phyloP scores from a whole-genome alignment of 2,888 invertebrate genomes.

The Ormyrus rosae region DNA sequence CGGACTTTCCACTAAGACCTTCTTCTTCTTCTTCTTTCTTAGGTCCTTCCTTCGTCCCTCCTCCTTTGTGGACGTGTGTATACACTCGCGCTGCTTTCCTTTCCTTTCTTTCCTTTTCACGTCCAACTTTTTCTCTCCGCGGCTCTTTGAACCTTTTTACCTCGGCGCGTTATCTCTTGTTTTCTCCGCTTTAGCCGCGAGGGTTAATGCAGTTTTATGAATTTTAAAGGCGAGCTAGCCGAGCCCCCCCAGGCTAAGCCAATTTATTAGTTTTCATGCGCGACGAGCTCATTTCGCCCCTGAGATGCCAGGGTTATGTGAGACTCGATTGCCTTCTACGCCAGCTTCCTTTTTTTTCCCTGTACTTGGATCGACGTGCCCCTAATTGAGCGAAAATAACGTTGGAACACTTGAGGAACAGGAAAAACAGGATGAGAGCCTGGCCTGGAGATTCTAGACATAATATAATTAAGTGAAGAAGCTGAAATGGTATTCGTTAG shows the following conservation, averaged over 20 bases:
- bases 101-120: slow-evolving; percentile 4
- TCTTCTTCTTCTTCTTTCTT: background rate
- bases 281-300: background rate
- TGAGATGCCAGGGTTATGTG: no score
- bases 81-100: background rate
- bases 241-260: slow-evolving; percentile 19
- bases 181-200: slow-evolving; percentile 11
- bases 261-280: slow-evolving; percentile 8
- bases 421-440: background rate
- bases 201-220: slow-evolving; percentile 52
- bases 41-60: slow-evolving; percentile 19
- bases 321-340: background rate
- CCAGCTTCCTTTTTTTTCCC: background rate
- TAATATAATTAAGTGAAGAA: background rate
- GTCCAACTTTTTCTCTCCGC: slow-evolving; percentile 16
- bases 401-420: background rate
- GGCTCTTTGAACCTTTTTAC: slow-evolving; percentile 16
- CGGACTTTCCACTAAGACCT: slow-evolving; percentile 36
- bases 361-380: background rate
- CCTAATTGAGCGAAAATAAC: slow-evolving; percentile 22
- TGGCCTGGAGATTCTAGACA: no score
- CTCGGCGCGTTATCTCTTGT: slow-evolving; percentile 9
- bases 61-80: slow-evolving; percentile 1
- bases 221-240: slow-evolving; percentile 28
- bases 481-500: background rate